Conservation (phyloP, 1,140 invertebrate genomes). For the Drosophila cardini region DNA sequence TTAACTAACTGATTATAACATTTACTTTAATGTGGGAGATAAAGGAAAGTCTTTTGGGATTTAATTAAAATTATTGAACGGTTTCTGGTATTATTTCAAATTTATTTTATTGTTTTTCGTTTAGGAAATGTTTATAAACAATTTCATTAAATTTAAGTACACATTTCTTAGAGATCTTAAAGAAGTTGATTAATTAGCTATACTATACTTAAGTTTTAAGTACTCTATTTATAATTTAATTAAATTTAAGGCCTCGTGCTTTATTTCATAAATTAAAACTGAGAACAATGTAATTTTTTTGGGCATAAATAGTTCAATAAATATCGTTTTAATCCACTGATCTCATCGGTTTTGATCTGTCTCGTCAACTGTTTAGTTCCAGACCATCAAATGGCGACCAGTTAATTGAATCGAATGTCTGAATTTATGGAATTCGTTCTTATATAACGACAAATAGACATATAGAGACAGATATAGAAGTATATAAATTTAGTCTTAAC, state of each 20-base stretch:
- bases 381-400: constrained; percentile 7
- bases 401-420: constrained; percentile 42
- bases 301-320: constrained; percentile 10
- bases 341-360: constrained; percentile 29
- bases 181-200: too few relatives aligned
- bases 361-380: not conserved
- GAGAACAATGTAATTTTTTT: not conserved
- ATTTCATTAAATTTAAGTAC: too few relatives aligned
- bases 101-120: too few relatives aligned
- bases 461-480: not conserved
- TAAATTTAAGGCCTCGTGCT: too few relatives aligned
- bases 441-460: not conserved
- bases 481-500: not conserved
- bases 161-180: too few relatives aligned
- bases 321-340: constrained; percentile 26
- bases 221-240: too few relatives aligned
- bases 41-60: too few relatives aligned
- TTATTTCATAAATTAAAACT: too few relatives aligned
- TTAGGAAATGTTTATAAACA: too few relatives aligned
- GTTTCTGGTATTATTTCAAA: too few relatives aligned
- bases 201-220: too few relatives aligned
- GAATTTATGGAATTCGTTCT: constrained; percentile 18
- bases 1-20: constrained; percentile 3
- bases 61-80: too few relatives aligned
- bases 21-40: not conserved